Conservation (phyloP, 2,888 invertebrate species). For the Polydrusus cervinus region DNA sequence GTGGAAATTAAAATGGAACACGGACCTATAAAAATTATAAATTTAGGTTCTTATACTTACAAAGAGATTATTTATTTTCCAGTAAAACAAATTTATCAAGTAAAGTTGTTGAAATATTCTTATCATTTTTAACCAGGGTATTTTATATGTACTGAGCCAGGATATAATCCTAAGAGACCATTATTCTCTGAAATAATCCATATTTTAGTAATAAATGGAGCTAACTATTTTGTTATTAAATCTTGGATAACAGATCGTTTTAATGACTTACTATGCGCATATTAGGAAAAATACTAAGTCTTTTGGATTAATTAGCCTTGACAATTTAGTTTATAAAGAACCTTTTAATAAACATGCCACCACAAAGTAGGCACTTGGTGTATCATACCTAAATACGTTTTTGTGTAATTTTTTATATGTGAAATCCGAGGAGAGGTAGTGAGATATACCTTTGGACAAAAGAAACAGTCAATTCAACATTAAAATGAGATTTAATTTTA, state of each 20-base stretch:
- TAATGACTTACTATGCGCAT: no score
- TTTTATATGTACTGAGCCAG: no score
- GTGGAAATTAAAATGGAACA: no score
- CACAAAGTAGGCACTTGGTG: neutral
- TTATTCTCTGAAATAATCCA: no score
- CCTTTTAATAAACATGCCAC: conserved; percentile 1
- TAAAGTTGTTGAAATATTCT: neutral
- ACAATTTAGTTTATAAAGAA: neutral
- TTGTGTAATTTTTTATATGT: neutral
- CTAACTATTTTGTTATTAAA: neutral
- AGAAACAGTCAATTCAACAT: no score
- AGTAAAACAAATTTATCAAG: conserved; percentile 1
- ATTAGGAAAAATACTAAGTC: no score
- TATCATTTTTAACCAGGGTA: neutral
- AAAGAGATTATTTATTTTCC: neutral
- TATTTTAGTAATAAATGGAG: no score
- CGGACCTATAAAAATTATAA: neutral
- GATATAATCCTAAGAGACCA: neutral
- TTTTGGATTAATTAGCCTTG: neutral
- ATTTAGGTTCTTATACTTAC: neutral
- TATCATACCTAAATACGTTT: conserved; percentile 2
- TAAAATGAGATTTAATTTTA: no score
- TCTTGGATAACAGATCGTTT: no score
- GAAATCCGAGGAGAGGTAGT: no score
- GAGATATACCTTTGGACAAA: neutral